These are phyloP conservation scores for Micrastur ruficollis DNA, from an alignment of 2,797 vertebrate species.

Conservation along the genomic window DNA sequence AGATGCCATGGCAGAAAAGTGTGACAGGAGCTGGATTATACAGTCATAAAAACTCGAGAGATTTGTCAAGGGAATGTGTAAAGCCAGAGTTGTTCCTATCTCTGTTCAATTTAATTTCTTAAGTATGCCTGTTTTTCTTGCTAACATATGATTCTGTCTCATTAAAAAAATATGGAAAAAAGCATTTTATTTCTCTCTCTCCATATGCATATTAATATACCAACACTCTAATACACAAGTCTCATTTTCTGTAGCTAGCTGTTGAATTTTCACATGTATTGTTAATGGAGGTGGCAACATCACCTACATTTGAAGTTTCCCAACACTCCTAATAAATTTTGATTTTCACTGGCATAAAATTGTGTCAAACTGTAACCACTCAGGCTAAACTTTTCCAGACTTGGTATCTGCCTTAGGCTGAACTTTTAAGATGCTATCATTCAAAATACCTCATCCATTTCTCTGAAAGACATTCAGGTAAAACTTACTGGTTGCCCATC, in stretches of 20 bases:
- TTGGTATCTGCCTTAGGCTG: background rate
- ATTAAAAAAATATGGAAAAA: slow-evolving; percentile 47
- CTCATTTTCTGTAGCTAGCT: background rate
- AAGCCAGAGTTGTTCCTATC: slow-evolving; percentile 28
- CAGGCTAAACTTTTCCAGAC: background rate
- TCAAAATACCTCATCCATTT: background rate
- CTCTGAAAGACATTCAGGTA: background rate
- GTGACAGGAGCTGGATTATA: slow-evolving; percentile 48
- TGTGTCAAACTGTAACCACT: background rate
- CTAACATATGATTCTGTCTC: slow-evolving; percentile 26
- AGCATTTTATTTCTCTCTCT: slow-evolving; percentile 14
- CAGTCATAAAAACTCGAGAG: background rate
- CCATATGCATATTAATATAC: background rate
- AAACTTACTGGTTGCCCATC: background rate
- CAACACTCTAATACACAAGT: background rate
- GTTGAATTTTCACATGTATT: slow-evolving; percentile 1
- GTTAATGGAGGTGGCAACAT: background rate
- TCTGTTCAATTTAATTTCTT: slow-evolving; percentile 61
- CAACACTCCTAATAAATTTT: background rate
- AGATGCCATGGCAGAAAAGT: slow-evolving; percentile 37
- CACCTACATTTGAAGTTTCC: background rate
- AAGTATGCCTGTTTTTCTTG: slow-evolving; percentile 49
- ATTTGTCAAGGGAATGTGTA: slow-evolving; percentile 49
- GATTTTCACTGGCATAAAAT: background rate
- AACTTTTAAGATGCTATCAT: background rate